Conservation (phyloP, 2,113 vertebrate species). For the Hystrix cristata region DNA sequence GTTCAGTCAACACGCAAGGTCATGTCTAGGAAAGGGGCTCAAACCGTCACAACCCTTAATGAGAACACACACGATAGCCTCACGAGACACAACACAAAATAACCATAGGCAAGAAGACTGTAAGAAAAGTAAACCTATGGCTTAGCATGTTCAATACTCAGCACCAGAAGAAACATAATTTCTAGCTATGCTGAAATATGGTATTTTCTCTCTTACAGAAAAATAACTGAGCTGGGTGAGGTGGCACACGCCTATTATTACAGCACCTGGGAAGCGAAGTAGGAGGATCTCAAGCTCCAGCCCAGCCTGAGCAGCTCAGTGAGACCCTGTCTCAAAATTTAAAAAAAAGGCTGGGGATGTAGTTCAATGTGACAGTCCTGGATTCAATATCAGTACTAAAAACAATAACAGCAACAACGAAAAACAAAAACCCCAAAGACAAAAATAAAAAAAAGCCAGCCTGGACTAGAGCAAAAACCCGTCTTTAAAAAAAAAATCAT, state of each 20-base stretch:
- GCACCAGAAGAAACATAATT: not conserved
- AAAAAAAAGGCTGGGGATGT: not conserved
- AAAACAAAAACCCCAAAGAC: not conserved
- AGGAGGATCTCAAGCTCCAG: not conserved
- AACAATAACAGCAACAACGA: too few relatives aligned
- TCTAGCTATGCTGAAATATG: not conserved
- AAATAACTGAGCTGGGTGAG: not conserved
- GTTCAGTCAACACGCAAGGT: rapidly evolving
- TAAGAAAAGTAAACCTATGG: not conserved
- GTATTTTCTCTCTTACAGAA: not conserved
- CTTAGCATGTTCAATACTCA: not conserved
- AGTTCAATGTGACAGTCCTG: not conserved
- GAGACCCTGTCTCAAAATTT: not conserved
- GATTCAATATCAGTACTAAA: not conserved
- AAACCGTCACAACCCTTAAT: rapidly evolving
- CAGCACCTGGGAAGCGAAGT: not conserved
- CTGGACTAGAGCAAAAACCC: not conserved
- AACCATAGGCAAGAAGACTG: not conserved
- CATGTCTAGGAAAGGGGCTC: not conserved
- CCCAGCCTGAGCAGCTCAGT: too few relatives aligned
- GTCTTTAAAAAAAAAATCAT: not conserved
- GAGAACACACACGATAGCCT: not conserved
- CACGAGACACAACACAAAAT: not conserved
- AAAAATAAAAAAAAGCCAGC: not conserved
- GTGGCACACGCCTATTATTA: not conserved